These are phyloP conservation scores for Tapera naevia DNA, from an alignment of 2,797 vertebrate species.

Conservation along the genomic window DNA sequence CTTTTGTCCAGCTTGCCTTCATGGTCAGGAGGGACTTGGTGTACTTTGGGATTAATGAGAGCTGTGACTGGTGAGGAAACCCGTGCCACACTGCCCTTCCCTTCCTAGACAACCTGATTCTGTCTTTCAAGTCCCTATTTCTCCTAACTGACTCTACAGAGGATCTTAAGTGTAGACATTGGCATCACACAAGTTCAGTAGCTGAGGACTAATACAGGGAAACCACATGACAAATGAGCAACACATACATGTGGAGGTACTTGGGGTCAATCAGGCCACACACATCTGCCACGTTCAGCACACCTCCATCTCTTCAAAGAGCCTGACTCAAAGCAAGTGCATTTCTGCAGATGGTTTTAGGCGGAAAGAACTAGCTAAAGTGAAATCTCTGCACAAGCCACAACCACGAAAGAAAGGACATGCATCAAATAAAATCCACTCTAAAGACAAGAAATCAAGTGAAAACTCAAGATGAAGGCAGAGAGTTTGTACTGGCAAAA, in stretches of 20 bases:
- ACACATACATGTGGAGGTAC: rapidly evolving
- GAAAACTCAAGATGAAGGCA: not conserved
- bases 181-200: not conserved
- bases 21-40: not conserved
- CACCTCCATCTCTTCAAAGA: not conserved
- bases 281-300: not conserved
- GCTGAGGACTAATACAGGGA: not conserved
- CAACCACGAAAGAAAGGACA: not conserved
- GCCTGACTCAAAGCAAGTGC: not conserved
- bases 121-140: not conserved
- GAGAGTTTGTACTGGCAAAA: not conserved
- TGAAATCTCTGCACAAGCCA: not conserved
- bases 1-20: not conserved
- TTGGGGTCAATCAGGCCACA: not conserved
- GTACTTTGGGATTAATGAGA: not conserved
- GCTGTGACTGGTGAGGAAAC: not conserved
- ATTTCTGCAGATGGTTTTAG: not conserved
- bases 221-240: not conserved
- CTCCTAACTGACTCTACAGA: not conserved
- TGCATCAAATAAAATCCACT: rapidly evolving
- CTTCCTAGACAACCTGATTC: not conserved
- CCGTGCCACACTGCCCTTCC: not conserved
- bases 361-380: not conserved
- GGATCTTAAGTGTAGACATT: not conserved
- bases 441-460: not conserved